These are phyloP conservation scores for Eupithecia dodoneata DNA, from an alignment of 2,888 invertebrate genomes.

Conservation along the genomic window DNA sequence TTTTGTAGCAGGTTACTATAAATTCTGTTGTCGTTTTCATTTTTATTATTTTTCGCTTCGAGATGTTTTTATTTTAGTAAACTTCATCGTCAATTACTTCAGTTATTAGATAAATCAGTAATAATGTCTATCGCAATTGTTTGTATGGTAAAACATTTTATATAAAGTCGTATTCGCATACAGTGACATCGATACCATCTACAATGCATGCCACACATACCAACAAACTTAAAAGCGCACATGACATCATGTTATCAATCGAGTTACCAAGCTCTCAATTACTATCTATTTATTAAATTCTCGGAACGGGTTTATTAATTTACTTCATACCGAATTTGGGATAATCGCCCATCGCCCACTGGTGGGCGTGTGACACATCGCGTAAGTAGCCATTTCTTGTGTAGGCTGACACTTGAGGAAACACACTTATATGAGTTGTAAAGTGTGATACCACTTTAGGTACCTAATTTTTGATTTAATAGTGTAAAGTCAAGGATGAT, in stretches of 20 bases:
- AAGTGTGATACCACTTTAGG: neutral
- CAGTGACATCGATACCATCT: slow-evolving; percentile 7
- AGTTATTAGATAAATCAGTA: neutral
- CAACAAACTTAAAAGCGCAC: slow-evolving; percentile 3
- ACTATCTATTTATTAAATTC: slow-evolving; percentile 24
- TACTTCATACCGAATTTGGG: slow-evolving; percentile 30
- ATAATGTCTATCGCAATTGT: neutral
- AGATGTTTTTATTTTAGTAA: neutral
- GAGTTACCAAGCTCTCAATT: slow-evolving; percentile 8
- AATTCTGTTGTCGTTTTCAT: slow-evolving; percentile 3
- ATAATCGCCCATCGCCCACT: slow-evolving; percentile 26
- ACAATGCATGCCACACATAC: neutral
- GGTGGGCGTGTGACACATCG: slow-evolving; percentile 33
- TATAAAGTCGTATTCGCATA: neutral
- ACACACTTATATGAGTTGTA: neutral
- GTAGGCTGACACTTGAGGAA: slow-evolving; percentile 28
- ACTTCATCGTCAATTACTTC: neutral
- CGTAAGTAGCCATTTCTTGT: slow-evolving; percentile 28
- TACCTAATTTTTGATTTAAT: neutral
- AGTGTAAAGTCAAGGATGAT: neutral
- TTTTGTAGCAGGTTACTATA: slow-evolving; percentile 25
- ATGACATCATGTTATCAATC: slow-evolving; percentile 27
- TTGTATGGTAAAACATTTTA: neutral
- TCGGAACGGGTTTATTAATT: slow-evolving; percentile 30
- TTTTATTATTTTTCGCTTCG: neutral